Evolutionary conservation across 2,797 vertebrate genomes (phyloP).

Genomic region (Eutrigla gurnardus): DNA sequence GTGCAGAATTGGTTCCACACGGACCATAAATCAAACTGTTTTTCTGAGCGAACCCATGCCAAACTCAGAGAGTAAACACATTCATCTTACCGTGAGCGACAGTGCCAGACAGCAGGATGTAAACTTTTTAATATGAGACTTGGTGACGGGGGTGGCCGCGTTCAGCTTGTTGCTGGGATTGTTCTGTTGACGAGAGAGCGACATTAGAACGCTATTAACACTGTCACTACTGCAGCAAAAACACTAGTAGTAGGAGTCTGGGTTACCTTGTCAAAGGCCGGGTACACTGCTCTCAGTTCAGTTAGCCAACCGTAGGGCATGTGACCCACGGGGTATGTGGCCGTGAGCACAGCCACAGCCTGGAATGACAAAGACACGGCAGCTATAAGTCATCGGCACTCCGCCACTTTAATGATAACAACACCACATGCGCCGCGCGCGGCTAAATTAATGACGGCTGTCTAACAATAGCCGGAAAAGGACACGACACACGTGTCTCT

Average conservation of each 20-base stretch:
- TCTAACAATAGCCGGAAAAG: conserved; percentile 38
- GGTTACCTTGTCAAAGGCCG: conserved; percentile 97
- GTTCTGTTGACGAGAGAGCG: conserved; percentile 82
- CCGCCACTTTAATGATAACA: conserved; percentile 31
- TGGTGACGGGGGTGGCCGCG: conserved; percentile 85
- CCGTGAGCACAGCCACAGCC: conserved; percentile 97
- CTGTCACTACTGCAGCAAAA: not conserved
- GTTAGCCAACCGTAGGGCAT: conserved; percentile 99
- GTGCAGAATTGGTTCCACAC: not conserved
- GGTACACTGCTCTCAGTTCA: conserved; percentile 95
- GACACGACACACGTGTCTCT: conserved; percentile 31
- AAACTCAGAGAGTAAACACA: not conserved
- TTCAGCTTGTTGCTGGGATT: conserved; percentile 95
- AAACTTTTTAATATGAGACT: conserved; percentile 96
- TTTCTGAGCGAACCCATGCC: not conserved
- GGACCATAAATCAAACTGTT: not conserved
- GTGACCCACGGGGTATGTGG: conserved; percentile 98
- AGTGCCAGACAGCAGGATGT: conserved; percentile 94
- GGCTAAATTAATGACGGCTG: conserved; percentile 42
- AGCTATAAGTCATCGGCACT: conserved; percentile 34
- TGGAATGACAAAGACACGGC: conserved; percentile 74
- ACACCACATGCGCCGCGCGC: conserved; percentile 19
- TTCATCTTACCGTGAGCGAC: conserved; percentile 94
- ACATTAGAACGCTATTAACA: conserved; percentile 12
- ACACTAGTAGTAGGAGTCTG: not conserved